Percentiles rank a stretch among this genome's conserved stretches.
Conservation (phyloP, 2,797 vertebrate genomes). For the Vultur gryphus region DNA sequence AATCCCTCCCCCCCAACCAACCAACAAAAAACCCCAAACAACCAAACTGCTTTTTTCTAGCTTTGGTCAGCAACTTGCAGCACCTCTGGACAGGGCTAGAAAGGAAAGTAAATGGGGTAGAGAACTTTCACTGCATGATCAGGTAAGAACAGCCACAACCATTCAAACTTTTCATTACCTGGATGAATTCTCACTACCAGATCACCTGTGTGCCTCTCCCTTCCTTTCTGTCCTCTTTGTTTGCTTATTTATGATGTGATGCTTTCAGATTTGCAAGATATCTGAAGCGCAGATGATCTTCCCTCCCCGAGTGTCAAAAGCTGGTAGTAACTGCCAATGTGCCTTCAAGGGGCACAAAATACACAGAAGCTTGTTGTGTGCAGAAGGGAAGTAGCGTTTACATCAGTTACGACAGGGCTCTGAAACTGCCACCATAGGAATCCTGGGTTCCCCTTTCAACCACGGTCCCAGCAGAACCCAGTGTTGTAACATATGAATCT, state of each 20-base stretch:
- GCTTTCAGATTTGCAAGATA: neutral
- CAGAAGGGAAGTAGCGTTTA: neutral
- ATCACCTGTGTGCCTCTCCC: neutral
- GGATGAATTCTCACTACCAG: neutral
- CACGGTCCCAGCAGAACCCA: neutral
- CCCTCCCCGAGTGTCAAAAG: neutral
- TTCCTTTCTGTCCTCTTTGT: neutral
- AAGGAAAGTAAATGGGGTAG: neutral
- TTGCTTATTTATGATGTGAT: neutral
- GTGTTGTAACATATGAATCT: neutral
- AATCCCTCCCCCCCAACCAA: rapidly evolving
- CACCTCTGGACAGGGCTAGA: neutral
- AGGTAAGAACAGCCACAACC: neutral
- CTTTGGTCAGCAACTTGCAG: neutral
- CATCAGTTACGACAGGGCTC: neutral
- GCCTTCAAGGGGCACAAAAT: neutral
- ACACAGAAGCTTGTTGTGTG: rapidly evolving
- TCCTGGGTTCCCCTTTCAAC: neutral
- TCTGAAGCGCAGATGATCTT: neutral
- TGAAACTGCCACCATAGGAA: neutral
- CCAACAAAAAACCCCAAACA: neutral
- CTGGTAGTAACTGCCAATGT: neutral
- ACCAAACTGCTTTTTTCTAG: neutral
- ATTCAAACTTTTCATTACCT: neutral
- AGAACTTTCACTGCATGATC: neutral